A percentile compares a stretch with the other conserved stretches of the same genome.
These are phyloP conservation scores for Anagyrus pseudococci DNA, from an alignment of 2,888 invertebrate genomes.

Conservation along the genomic window DNA sequence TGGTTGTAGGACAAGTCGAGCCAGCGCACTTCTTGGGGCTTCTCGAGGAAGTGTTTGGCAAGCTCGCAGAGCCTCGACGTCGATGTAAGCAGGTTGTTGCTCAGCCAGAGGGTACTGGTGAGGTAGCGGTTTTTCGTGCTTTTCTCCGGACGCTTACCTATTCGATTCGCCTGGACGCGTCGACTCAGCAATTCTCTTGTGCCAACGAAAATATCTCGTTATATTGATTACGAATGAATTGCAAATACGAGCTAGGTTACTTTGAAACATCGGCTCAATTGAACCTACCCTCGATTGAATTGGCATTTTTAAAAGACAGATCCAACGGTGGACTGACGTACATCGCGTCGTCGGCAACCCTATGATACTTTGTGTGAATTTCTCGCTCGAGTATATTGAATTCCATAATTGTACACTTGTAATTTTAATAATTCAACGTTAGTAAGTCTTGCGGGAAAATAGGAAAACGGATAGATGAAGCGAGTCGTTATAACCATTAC, in stretches of 20 bases:
- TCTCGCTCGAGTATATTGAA: constrained; percentile 11
- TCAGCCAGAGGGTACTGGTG: constrained; percentile 64
- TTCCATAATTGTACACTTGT: constrained; percentile 32
- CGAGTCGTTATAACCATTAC: constrained; percentile 10
- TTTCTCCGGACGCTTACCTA: constrained; percentile 58
- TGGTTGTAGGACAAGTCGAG: constrained; percentile 64
- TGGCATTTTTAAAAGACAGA: constrained; percentile 59
- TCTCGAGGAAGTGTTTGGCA: constrained; percentile 57
- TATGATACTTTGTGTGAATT: constrained; percentile 44
- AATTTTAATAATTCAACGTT: constrained; percentile 5
- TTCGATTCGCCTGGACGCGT: constrained; percentile 49
- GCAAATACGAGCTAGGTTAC: not conserved
- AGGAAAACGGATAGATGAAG: constrained; percentile 8
- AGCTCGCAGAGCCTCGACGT: constrained; percentile 58
- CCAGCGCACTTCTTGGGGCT: constrained; percentile 63
- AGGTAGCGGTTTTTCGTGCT: constrained; percentile 58
- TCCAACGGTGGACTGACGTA: constrained; percentile 58
- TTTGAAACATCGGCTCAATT: not conserved
- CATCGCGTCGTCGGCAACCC: constrained; percentile 47
- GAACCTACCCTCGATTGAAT: constrained; percentile 54
- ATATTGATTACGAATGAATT: constrained; percentile 5
- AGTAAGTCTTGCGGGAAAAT: no score
- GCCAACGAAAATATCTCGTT: constrained; percentile 26
- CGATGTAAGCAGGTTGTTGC: constrained; percentile 62
- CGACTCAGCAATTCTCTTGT: constrained; percentile 48